phyloP scores from a whole-genome alignment of 1,140 invertebrate species.

The Caerostris darwini region DNA sequence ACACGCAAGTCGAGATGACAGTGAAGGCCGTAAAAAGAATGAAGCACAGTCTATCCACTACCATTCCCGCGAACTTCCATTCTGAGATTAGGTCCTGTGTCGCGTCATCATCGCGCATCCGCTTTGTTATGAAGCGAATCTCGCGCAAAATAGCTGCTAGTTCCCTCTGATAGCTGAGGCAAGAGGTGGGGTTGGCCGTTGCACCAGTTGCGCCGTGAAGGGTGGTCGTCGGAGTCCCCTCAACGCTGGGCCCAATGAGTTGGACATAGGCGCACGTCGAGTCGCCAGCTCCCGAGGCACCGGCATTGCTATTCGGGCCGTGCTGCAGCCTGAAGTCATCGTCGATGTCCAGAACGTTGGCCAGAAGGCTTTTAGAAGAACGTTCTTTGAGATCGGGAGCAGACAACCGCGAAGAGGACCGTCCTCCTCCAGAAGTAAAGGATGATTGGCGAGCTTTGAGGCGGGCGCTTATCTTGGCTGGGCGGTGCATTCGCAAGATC shows the following conservation, averaged over 20 bases:
- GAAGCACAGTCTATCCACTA: conserved; percentile 99
- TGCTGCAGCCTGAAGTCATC: conserved; percentile 90
- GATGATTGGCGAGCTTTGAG: conserved; percentile 28
- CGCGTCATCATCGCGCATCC: conserved; percentile 94
- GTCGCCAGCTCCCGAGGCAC: conserved; percentile 80
- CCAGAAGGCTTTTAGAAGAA: conserved; percentile 95
- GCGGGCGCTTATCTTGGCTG: conserved; percentile 90
- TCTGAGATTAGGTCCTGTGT: conserved; percentile 94
- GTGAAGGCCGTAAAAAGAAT: conserved; percentile 99
- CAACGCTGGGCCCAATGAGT: conserved; percentile 55
- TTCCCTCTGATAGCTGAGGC: conserved; percentile 89
- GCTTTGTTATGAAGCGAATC: conserved; percentile 94
- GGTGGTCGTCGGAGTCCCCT: conserved; percentile 57
- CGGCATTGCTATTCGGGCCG: conserved; percentile 79
- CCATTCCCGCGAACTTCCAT: conserved; percentile 99
- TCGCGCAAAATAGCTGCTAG: conserved; percentile 97
- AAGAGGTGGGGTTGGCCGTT: conserved; percentile 83
- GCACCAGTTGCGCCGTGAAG: conserved; percentile 81
- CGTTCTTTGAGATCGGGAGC: conserved; percentile 95
- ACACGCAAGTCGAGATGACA: conserved; percentile 97
- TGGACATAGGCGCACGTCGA: conserved; percentile 64
- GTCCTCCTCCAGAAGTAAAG: conserved; percentile 80
- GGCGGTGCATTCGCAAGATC: conserved; percentile 95
- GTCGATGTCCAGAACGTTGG: conserved; percentile 97
- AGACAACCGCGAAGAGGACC: conserved; percentile 85